These are phyloP conservation scores for Acanthurus tractus DNA, from an alignment of 2,797 vertebrate species.

Conservation along the genomic window DNA sequence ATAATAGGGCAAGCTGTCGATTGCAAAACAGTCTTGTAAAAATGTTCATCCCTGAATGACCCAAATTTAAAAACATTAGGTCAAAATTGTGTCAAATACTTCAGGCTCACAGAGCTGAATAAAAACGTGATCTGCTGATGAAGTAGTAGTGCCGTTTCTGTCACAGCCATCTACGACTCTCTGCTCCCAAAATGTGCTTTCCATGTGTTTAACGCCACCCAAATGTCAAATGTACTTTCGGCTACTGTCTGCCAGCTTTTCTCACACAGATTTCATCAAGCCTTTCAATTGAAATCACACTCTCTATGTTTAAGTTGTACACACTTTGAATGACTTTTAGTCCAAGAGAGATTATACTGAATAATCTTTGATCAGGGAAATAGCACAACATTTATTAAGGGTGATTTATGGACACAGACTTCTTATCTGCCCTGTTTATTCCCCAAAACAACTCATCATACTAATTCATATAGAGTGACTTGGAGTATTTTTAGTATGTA, in stretches of 20 bases:
- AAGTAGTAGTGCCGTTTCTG: background rate
- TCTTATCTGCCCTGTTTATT: conserved; percentile 43
- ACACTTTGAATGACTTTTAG: conserved; percentile 31
- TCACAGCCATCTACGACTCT: conserved; percentile 3
- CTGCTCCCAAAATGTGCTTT: conserved; percentile 5
- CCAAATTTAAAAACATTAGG: conserved; percentile 65
- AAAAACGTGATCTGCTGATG: conserved; percentile 15
- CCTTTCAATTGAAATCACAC: conserved; percentile 41
- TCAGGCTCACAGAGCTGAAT: conserved; percentile 16
- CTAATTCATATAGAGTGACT: conserved; percentile 15
- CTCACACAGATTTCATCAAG: conserved; percentile 30
- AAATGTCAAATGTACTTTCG: conserved; percentile 28
- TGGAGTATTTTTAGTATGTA: conserved; percentile 64
- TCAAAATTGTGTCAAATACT: conserved; percentile 56
- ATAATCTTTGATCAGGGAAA: conserved; percentile 32
- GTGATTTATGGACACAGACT: conserved; percentile 44
- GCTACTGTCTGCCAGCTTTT: conserved; percentile 6
- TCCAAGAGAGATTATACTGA: conserved; percentile 42
- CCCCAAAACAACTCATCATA: conserved; percentile 48
- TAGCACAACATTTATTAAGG: conserved; percentile 31
- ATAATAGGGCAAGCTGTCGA: conserved; percentile 48
- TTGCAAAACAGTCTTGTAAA: conserved; percentile 50
- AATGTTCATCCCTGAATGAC: conserved; percentile 67
- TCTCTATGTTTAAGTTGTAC: conserved; percentile 34
- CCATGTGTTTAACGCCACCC: background rate